A percentile compares a stretch with the other conserved stretches of the same genome.
These are phyloP conservation scores for Astreopora myriophthalma DNA, from an alignment of 64 coral and sea anemone species.

Conservation along the genomic window DNA sequence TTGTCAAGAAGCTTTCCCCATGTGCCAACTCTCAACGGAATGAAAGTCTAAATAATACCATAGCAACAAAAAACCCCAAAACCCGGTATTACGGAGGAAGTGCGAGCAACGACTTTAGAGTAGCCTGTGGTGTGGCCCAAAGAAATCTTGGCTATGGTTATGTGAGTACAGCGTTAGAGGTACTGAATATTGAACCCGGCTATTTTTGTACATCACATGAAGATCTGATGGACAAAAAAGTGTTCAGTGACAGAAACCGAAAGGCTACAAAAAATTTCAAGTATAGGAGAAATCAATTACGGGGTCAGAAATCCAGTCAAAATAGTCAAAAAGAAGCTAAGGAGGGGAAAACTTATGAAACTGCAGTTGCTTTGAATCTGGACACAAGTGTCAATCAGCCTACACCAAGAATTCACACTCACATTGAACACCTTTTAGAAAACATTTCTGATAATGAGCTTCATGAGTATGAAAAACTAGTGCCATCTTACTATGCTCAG, in stretches of 20 bases:
- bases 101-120: slow-evolving; percentile 60
- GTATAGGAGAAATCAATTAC: slow-evolving; percentile 4
- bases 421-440: too few species aligned
- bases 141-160: slow-evolving; percentile 47
- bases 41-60: slow-evolving; percentile 60
- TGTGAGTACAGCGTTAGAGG: background rate
- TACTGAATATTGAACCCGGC: slow-evolving; percentile 2
- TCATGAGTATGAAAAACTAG: too few species aligned
- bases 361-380: too few species aligned
- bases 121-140: slow-evolving; percentile 70
- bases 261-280: background rate
- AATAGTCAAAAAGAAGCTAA: too few species aligned
- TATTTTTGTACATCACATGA: slow-evolving; percentile 11
- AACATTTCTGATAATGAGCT: too few species aligned
- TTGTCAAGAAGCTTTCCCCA: slow-evolving; percentile 42
- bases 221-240: slow-evolving; percentile 28
- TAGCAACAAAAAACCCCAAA: slow-evolving; percentile 69
- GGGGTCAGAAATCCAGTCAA: background rate
- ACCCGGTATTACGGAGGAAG: slow-evolving; percentile 60
- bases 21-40: slow-evolving; percentile 41
- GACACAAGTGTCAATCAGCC: too few species aligned
- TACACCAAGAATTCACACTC: too few species aligned
- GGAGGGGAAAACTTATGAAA: too few species aligned
- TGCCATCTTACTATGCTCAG: too few species aligned
- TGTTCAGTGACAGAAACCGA: background rate